Percentiles rank a stretch among this genome's conserved stretches.
These are phyloP conservation scores for Acrocephalus scirpaceus DNA, from an alignment of 2,797 vertebrate species.

Conservation along the genomic window DNA sequence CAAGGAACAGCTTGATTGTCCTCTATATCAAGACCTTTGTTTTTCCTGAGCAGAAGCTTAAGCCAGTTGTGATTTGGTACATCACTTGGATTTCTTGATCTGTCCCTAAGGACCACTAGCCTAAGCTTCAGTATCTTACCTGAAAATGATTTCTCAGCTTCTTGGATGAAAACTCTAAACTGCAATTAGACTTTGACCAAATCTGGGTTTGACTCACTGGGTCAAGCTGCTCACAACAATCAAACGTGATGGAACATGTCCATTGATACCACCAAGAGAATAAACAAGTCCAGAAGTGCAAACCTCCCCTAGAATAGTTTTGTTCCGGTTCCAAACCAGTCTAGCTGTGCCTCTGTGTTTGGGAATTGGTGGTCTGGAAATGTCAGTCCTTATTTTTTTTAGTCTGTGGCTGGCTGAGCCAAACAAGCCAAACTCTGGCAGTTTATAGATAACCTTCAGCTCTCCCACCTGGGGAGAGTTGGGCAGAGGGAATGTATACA, in stretches of 20 bases:
- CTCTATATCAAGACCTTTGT: fast-evolving
- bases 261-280: background rate
- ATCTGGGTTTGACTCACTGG: background rate
- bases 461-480: background rate
- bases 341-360: background rate
- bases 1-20: background rate
- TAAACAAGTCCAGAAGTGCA: background rate
- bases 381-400: background rate
- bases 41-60: background rate
- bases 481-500: background rate
- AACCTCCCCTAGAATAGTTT: background rate
- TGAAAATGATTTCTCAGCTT: background rate
- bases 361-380: background rate
- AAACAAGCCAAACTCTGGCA: background rate
- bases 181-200: background rate
- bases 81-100: background rate
- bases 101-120: background rate
- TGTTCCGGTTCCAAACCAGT: background rate
- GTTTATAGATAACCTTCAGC: background rate
- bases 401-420: background rate
- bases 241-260: background rate
- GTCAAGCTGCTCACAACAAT: background rate
- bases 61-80: background rate
- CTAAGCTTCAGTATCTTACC: background rate
- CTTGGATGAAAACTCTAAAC: background rate